Evolutionary conservation across 2,888 invertebrate genomes (phyloP).

Genomic region (Phyto melanocephala): DNA sequence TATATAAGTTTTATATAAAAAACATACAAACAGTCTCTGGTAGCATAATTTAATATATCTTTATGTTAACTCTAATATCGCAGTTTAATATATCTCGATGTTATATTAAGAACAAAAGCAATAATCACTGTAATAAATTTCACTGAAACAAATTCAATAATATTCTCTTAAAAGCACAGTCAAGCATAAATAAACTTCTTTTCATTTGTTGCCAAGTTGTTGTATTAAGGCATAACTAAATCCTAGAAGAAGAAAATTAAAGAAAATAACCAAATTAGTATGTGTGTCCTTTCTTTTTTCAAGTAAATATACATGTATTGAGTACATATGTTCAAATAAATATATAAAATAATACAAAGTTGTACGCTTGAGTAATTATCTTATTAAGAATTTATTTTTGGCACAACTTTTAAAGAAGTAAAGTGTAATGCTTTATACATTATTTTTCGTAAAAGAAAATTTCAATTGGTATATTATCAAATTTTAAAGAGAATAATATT

Average conservation of each 20-base stretch:
- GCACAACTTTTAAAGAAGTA: neutral
- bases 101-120: neutral
- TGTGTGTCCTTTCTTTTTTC: neutral
- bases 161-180: neutral
- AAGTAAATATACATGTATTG: neutral
- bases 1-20: no score
- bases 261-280: neutral
- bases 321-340: neutral
- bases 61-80: no score
- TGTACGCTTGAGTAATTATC: neutral
- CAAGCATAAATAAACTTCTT: neutral
- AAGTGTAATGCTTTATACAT: neutral
- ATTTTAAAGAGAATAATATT: no score
- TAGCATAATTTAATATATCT: no score
- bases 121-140: conserved; percentile 37
- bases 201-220: neutral
- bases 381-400: neutral
- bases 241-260: neutral
- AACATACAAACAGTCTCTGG: no score
- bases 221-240: neutral
- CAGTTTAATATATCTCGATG: no score
- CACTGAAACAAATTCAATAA: conserved; percentile 42
- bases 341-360: no score
- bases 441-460: no score
- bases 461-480: no score